A percentile compares a stretch with the other conserved stretches of the same genome.
These are phyloP conservation scores for Hyles vespertilio DNA, from an alignment of 1,140 invertebrate species.

Conservation along the genomic window DNA sequence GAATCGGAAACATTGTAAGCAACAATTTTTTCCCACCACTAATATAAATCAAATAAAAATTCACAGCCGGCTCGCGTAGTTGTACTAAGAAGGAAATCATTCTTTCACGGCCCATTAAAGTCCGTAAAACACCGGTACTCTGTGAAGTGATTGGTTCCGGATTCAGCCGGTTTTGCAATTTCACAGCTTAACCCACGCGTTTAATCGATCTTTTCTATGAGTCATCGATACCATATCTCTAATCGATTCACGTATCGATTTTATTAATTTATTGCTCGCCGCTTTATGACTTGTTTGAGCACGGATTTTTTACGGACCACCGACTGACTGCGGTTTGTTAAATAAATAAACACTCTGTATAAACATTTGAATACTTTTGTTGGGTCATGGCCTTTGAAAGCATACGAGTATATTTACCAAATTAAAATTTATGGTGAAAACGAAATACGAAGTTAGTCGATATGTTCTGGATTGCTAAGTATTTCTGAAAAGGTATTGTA, in stretches of 20 bases:
- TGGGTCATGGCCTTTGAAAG: too few relatives aligned
- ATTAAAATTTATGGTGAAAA: too few relatives aligned
- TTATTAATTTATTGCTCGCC: slow-evolving; percentile 24
- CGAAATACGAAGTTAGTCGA: too few relatives aligned
- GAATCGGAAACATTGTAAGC: too few relatives aligned
- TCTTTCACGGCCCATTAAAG: slow-evolving; percentile 25
- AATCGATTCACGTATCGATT: slow-evolving; percentile 26
- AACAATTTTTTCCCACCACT: too few relatives aligned
- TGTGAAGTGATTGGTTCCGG: slow-evolving; percentile 46
- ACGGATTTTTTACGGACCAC: slow-evolving; percentile 20
- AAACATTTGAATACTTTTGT: slow-evolving; percentile 1
- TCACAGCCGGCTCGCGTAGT: not conserved
- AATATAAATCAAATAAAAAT: not conserved
- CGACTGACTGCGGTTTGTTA: slow-evolving; percentile 9
- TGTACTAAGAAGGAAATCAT: slow-evolving; percentile 18
- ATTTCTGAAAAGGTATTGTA: too few relatives aligned
- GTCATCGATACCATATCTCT: slow-evolving; percentile 34
- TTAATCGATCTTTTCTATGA: slow-evolving; percentile 34
- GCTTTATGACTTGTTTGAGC: slow-evolving; percentile 22
- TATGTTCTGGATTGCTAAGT: too few relatives aligned
- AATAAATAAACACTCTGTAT: slow-evolving; percentile 11
- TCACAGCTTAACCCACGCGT: slow-evolving; percentile 37
- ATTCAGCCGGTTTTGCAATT: slow-evolving; percentile 36
- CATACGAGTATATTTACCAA: too few relatives aligned
- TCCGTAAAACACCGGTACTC: slow-evolving; percentile 12